Evolutionary conservation across 2,113 vertebrate species (phyloP).

Genomic region (Myotis yumanensis): DNA sequence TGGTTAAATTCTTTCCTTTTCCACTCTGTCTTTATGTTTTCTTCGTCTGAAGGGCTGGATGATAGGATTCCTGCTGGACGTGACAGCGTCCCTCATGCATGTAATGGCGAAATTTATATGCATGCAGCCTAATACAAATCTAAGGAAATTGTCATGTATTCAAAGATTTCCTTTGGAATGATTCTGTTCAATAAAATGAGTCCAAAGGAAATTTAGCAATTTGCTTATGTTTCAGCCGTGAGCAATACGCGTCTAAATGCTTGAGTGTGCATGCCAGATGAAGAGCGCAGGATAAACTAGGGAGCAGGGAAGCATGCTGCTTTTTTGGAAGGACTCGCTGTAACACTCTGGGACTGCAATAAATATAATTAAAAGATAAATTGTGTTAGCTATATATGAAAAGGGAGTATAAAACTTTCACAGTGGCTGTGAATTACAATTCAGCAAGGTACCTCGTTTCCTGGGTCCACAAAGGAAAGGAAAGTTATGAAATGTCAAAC

Average conservation of each 20-base stretch:
- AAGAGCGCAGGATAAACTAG: not conserved
- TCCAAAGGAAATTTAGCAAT: not conserved
- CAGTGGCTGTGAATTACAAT: not conserved
- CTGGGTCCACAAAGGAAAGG: not conserved
- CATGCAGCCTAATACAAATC: not conserved
- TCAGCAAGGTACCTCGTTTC: not conserved
- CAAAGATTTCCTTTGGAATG: not conserved
- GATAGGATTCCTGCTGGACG: not conserved
- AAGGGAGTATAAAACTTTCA: not conserved
- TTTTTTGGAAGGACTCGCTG: not conserved
- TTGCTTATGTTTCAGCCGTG: not conserved
- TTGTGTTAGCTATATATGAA: not conserved
- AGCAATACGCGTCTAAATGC: not conserved
- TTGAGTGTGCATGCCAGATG: rapidly evolving
- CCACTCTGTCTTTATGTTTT: not conserved
- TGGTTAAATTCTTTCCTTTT: not conserved
- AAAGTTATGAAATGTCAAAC: not conserved
- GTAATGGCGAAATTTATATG: not conserved
- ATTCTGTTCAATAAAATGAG: slow-evolving; percentile 7
- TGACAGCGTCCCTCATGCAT: not conserved
- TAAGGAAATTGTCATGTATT: not conserved
- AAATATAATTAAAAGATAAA: slow-evolving; percentile 6
- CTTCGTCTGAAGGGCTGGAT: not conserved
- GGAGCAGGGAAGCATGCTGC: not conserved
- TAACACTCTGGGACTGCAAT: not conserved